Evolutionary conservation across 2,888 invertebrate genomes (phyloP).

Genomic region (Eubasilissa splendida): DNA sequence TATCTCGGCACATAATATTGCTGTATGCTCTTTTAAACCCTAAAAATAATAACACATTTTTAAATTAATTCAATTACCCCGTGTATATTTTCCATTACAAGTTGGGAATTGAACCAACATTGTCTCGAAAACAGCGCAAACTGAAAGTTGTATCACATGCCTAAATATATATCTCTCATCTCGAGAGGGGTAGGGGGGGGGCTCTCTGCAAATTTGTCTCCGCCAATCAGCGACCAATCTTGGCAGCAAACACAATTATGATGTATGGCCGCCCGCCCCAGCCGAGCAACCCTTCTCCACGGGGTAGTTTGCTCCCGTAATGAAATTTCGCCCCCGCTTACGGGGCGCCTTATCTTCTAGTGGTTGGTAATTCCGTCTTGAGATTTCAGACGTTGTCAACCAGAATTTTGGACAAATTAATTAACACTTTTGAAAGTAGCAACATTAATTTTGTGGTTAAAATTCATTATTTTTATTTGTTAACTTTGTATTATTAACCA

Average conservation of each 20-base stretch:
- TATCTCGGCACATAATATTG: too few species aligned
- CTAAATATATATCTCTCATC: too few species aligned
- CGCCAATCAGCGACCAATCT: conserved; percentile 54
- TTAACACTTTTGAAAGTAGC: too few species aligned
- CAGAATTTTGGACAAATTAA: not conserved
- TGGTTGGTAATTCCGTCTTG: conserved; percentile 12
- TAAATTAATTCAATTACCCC: conserved; percentile 7
- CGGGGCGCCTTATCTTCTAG: conserved; percentile 18
- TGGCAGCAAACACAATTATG: conserved; percentile 54
- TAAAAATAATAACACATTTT: not conserved
- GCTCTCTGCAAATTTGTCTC: conserved; percentile 30
- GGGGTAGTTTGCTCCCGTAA: conserved; percentile 49
- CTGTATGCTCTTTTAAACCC: too few species aligned
- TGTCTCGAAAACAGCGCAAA: not conserved
- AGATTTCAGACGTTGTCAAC: conserved; percentile 27
- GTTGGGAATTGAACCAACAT: conserved; percentile 12
- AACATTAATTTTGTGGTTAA: too few species aligned
- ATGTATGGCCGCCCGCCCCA: conserved; percentile 38
- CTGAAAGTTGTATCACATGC: too few species aligned
- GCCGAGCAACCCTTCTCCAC: conserved; percentile 15
- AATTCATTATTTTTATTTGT: too few species aligned
- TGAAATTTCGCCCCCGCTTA: conserved; percentile 51
- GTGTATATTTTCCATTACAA: conserved; percentile 20
- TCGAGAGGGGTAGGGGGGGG: not conserved
- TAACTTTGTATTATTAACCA: too few species aligned